These are phyloP conservation scores for Lacanobia oleracea DNA, from an alignment of 2,888 invertebrate species.

Conservation along the genomic window DNA sequence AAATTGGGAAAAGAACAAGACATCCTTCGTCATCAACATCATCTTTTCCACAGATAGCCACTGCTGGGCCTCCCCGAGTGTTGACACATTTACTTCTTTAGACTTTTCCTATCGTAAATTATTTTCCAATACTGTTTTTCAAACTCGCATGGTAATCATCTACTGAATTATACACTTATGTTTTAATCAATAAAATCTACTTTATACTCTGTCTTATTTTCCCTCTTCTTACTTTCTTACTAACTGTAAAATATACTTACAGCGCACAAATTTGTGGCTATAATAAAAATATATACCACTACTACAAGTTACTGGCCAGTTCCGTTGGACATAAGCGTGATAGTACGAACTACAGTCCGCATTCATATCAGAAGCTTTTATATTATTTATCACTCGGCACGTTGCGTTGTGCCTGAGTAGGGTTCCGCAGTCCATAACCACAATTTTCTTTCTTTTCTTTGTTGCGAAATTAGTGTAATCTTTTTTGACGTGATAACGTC, in stretches of 20 bases:
- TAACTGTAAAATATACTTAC: not conserved
- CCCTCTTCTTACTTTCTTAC: no score
- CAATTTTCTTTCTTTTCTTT: no score
- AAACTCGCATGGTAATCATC: not conserved
- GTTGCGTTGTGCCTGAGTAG: conserved; percentile 9
- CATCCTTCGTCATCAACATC: no score
- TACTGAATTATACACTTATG: not conserved
- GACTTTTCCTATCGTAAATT: no score
- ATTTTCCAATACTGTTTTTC: no score
- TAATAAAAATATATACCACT: not conserved
- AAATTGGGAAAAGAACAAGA: no score
- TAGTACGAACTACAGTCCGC: conserved; percentile 35
- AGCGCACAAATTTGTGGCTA: rapidly evolving
- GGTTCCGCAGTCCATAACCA: conserved; percentile 14
- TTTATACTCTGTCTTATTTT: no score
- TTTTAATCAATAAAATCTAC: not conserved
- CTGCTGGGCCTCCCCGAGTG: no score
- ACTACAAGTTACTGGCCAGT: conserved; percentile 38
- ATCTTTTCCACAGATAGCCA: no score
- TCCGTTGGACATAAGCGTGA: conserved; percentile 24
- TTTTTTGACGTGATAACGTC: no score
- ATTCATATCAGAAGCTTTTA: conserved; percentile 51
- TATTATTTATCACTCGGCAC: conserved; percentile 59
- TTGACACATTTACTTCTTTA: no score
- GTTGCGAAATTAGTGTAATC: no score